Base-by-base conservation (phyloP, 2,113 vertebrate genomes). In the Campylorhamphus procurvoides region DNA sequence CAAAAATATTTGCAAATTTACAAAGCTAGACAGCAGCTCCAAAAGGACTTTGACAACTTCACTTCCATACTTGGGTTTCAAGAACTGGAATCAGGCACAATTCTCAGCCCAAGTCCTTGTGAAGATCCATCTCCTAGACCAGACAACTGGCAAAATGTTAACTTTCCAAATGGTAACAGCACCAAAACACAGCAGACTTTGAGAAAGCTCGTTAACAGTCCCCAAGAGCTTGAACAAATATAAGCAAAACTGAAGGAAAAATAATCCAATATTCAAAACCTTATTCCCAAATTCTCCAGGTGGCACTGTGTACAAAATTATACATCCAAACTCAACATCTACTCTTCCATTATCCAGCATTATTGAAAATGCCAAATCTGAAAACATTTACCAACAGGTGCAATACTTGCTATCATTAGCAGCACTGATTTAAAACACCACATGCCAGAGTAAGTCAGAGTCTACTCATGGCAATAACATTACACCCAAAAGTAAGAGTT, bases 241-340 rank as follows among this genome's bases (percentile, higher is more conserved):
- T 14, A 93, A 39, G 55, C 31, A 87, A 83, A 89, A 67, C 1
- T 0, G 0, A 67, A 68, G 10, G 2, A n/a, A 86, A 95, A 82
- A 35, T 37, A 89, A 31, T 60, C 40, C 25, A 73, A 39, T 93
- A 92, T 93, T 92, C 79, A 84, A 96, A 93, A 92, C 28, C 64
- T 86, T 89, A 94, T 94, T 96, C 83, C 90, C 96, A 90, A 96
- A 86, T 96, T 97, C 96, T 96, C 94, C 94, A 96, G 96, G 93
- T 97, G 96, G 96, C 96, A 95, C 93, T 96, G 88, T 94, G 88
- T 92, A 93, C 94, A 97, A 96, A 97, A 96, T 96, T 96, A 97
- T 97, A 90, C 28, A 90, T 89, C 58, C 75, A 78, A 92, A 96
- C 33, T 78, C 84, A 93, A 81, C 39, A 56, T 86, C 69, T 81